phyloP scores from a whole-genome alignment of 2,797 vertebrate genomes.

The Tauraco hartlaubi region DNA sequence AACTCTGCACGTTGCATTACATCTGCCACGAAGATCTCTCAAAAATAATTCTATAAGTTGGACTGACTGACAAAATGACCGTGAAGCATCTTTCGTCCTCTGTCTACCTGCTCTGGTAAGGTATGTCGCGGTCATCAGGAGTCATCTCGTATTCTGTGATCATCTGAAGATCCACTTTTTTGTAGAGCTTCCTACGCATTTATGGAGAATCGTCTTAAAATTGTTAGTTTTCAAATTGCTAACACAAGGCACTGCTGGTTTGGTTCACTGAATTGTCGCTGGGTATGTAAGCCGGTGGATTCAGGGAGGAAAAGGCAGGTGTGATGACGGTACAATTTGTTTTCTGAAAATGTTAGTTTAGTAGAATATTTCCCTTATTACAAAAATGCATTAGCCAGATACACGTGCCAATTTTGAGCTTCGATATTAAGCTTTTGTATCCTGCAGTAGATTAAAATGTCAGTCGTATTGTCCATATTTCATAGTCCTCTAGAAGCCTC shows the following conservation, averaged over 20 bases:
- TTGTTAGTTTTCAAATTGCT: background rate
- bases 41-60: background rate
- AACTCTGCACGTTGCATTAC: background rate
- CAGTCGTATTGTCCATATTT: slow-evolving; percentile 61
- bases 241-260: background rate
- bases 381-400: background rate
- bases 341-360: background rate
- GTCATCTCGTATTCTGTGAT: background rate
- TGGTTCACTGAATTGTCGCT: background rate
- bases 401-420: background rate
- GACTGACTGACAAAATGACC: background rate
- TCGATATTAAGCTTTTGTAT: slow-evolving; percentile 34
- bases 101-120: background rate
- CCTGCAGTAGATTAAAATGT: slow-evolving; percentile 71
- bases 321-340: background rate
- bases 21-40: background rate
- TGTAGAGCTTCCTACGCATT: no score
- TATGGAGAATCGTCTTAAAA: background rate
- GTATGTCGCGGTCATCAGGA: background rate
- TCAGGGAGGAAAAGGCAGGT: background rate
- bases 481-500: slow-evolving; percentile 23
- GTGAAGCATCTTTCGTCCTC: background rate
- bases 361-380: background rate
- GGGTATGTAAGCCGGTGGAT: background rate
- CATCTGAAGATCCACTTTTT: background rate